Percentiles rank a stretch among this genome's conserved stretches.
These are phyloP conservation scores for Monopterus albus DNA, from an alignment of 2,113 vertebrate genomes.

Conservation along the genomic window DNA sequence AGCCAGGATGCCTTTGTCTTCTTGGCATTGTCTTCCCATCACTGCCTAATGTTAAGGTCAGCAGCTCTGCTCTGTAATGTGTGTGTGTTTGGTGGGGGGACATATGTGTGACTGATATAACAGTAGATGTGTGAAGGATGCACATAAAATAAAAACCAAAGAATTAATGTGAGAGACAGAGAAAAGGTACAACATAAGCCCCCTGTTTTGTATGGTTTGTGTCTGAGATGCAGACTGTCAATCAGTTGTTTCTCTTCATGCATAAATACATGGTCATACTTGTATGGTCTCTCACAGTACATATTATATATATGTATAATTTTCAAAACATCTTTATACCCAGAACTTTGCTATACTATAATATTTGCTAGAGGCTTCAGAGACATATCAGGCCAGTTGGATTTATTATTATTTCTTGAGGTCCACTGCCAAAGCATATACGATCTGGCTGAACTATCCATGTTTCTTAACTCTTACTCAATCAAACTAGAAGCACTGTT, in stretches of 20 bases:
- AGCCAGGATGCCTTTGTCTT: conserved; percentile 61
- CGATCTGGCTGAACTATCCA: neutral
- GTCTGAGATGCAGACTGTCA: neutral
- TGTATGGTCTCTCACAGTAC: neutral
- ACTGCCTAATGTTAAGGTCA: conserved; percentile 62
- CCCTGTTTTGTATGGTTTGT: neutral
- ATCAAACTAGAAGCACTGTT: too few species aligned
- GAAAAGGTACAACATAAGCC: neutral
- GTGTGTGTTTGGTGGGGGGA: neutral
- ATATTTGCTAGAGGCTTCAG: conserved; percentile 1
- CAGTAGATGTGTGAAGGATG: neutral
- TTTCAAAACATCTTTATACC: neutral
- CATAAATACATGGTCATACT: neutral
- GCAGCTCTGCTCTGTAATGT: conserved; percentile 51
- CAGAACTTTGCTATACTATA: neutral
- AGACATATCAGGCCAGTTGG: neutral
- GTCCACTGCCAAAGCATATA: neutral
- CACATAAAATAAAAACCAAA: neutral
- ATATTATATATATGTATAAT: too few species aligned
- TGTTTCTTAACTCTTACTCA: neutral
- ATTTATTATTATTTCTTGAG: conserved; percentile 8
- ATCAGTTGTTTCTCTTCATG: neutral
- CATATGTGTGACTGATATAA: neutral
- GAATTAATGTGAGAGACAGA: neutral
- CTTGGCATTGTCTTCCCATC: conserved; percentile 61